These are phyloP conservation scores for Orius laevigatus DNA, from an alignment of 1,140 invertebrate species.

Conservation along the genomic window DNA sequence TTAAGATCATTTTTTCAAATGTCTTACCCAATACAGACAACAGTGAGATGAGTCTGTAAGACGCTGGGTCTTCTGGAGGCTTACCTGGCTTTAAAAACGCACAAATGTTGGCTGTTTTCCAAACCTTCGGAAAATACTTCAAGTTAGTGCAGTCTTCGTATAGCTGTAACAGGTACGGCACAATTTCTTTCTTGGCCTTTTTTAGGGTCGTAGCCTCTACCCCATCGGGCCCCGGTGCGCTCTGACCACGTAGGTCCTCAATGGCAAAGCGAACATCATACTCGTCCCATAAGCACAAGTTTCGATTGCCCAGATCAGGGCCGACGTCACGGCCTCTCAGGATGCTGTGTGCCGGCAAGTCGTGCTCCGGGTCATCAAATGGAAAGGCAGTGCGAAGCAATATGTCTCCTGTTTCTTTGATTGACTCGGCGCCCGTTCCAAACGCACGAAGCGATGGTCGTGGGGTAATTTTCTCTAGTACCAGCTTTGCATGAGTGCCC, in stretches of 20 bases:
- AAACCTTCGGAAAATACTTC: not conserved
- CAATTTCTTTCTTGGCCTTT: not conserved
- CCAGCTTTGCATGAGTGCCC: not conserved
- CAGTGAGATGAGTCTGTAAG: not conserved
- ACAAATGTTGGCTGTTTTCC: constrained; percentile 4
- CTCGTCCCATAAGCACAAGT: too few species aligned
- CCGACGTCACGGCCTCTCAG: not conserved
- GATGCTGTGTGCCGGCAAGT: not conserved
- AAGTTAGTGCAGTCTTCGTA: not conserved
- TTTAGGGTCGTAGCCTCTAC: not conserved
- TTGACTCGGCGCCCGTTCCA: not conserved
- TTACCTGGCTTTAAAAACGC: constrained; percentile 4
- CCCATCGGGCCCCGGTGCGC: not conserved
- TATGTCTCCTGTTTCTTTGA: not conserved
- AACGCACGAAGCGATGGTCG: not conserved
- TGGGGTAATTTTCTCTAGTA: not conserved
- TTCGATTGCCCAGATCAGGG: too few species aligned
- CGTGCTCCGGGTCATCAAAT: not conserved
- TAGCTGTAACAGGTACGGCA: not conserved
- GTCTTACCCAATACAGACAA: not conserved
- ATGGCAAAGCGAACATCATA: not conserved
- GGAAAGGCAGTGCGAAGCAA: not conserved
- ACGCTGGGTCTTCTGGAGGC: not conserved
- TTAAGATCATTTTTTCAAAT: not conserved
- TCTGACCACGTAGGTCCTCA: not conserved